Percentiles rank a stretch among this genome's conserved stretches.
Conservation (phyloP, 2,113 vertebrate genomes). For the Sander lucioperca region DNA sequence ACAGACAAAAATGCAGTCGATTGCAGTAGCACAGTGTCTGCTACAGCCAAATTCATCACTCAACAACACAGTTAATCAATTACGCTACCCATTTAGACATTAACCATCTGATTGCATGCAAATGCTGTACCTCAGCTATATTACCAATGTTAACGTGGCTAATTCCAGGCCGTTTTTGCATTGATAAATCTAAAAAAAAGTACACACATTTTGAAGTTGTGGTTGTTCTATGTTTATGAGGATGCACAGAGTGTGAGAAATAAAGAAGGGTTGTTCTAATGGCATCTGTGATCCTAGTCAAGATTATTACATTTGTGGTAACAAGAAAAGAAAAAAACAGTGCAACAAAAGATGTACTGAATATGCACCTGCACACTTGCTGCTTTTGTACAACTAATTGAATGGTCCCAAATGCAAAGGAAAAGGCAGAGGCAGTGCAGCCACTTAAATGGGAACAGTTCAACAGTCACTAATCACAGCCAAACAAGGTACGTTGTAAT, state of each 20-base stretch:
- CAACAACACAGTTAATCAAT: conserved; percentile 29
- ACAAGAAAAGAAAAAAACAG: background rate
- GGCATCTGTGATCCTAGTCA: conserved; percentile 4
- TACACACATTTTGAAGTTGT: background rate
- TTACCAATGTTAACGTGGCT: conserved; percentile 2
- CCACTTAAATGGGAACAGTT: background rate
- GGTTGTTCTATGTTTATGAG: background rate
- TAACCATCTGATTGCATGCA: conserved; percentile 26
- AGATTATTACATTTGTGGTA: background rate
- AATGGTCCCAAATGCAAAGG: background rate
- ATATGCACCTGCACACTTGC: background rate
- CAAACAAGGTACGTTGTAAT: background rate
- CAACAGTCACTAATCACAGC: background rate
- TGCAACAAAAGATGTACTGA: conserved; percentile 20
- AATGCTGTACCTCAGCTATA: conserved; percentile 14
- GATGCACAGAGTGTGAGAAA: background rate
- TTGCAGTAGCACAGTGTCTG: conserved; percentile 32
- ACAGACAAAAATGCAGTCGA: conserved; percentile 27
- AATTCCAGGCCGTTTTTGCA: background rate
- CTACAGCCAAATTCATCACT: conserved; percentile 35
- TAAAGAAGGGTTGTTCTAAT: background rate
- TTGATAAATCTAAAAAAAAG: background rate
- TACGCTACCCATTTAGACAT: conserved; percentile 11
- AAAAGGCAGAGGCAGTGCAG: background rate
- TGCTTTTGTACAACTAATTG: background rate